Percentiles rank a stretch among this genome's conserved stretches.
Evolutionary conservation across 2,797 vertebrate species (phyloP).

Genomic region (Pseudochromis fuscus): DNA sequence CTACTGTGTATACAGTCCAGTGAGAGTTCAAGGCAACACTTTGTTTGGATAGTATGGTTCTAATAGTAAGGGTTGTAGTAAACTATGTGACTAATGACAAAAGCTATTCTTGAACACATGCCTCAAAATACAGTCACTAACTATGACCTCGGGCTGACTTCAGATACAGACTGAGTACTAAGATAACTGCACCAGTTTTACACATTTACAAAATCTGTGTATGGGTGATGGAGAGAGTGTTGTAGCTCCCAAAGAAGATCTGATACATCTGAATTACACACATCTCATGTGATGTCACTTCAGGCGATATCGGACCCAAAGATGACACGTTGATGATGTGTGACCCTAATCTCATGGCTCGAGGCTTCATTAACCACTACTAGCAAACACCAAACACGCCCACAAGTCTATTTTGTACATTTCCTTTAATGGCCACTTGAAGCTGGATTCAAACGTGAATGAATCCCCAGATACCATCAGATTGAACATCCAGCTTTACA

Average conservation of each 20-base stretch:
- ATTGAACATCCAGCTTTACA: too few species aligned
- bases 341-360: background rate
- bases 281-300: background rate
- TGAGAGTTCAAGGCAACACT: too few species aligned
- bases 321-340: background rate
- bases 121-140: too few species aligned
- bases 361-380: constrained; percentile 1
- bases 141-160: background rate
- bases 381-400: background rate
- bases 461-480: too few species aligned
- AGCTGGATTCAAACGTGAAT: background rate
- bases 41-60: background rate
- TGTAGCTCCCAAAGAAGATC: background rate
- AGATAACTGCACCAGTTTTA: too few species aligned
- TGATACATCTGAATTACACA: too few species aligned
- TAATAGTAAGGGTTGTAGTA: background rate
- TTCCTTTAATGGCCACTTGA: too few species aligned
- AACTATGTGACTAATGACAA: background rate
- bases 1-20: too few species aligned
- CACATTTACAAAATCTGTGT: background rate
- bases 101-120: background rate
- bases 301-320: background rate
- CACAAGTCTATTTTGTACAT: background rate
- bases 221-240: background rate
- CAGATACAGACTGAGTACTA: background rate